Conservation (phyloP, 2,797 vertebrate genomes). For the Paedocypris micromegethes region DNA sequence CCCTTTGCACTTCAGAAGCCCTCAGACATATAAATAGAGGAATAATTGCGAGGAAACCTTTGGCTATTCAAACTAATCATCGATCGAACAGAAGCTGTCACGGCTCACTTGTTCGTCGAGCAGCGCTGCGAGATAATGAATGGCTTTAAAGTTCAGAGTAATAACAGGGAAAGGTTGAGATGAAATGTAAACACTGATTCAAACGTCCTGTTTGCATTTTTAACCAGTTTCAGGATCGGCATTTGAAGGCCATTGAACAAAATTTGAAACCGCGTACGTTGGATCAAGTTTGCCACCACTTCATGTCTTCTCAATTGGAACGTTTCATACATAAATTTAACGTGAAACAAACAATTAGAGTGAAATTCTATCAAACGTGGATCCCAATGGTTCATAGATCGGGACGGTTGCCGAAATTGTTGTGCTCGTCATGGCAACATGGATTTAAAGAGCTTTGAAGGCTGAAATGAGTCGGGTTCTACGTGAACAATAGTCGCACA, state of each 20-base stretch:
- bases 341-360: no score
- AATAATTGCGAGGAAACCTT: constrained; percentile 42
- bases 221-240: constrained; percentile 20
- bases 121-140: constrained; percentile 46
- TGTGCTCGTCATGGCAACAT: no score
- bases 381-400: no score
- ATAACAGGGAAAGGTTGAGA: constrained; percentile 36
- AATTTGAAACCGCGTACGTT: not conserved
- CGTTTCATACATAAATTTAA: no score
- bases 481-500: no score
- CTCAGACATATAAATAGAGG: constrained; percentile 39
- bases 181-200: constrained; percentile 19
- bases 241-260: constrained; percentile 16
- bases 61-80: constrained; percentile 49
- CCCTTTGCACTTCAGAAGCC: constrained; percentile 35
- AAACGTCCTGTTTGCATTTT: constrained; percentile 29
- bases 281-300: no score
- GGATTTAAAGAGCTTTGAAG: no score
- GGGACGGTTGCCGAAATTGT: no score
- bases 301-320: no score
- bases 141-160: constrained; percentile 44
- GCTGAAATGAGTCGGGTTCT: no score
- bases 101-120: constrained; percentile 47
- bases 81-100: constrained; percentile 52
- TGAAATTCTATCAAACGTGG: no score